These are phyloP conservation scores for Cosmia trapezina DNA, from an alignment of 2,888 invertebrate species.

Conservation along the genomic window DNA sequence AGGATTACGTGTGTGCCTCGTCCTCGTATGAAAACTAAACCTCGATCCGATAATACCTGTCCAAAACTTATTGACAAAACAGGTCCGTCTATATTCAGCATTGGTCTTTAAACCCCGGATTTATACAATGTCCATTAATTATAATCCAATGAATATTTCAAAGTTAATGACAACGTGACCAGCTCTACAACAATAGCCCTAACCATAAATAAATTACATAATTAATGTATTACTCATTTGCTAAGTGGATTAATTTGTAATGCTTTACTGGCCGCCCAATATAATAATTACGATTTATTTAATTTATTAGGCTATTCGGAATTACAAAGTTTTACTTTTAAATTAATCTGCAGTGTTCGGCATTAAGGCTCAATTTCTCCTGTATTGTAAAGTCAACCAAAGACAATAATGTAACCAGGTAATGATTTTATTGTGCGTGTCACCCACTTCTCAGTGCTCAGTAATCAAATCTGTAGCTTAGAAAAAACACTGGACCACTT, in stretches of 20 bases:
- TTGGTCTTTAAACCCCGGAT: not conserved
- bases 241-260: conserved; percentile 35
- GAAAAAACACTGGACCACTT: not conserved
- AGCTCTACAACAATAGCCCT: not conserved
- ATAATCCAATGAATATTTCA: conserved; percentile 31
- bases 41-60: not conserved
- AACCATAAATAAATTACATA: conserved; percentile 31
- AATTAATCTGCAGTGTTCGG: not conserved
- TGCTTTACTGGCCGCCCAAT: conserved; percentile 15
- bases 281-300: conserved; percentile 8
- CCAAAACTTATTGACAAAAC: not conserved
- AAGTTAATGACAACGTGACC: conserved; percentile 26
- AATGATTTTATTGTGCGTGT: not conserved
- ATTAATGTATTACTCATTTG: conserved; percentile 33
- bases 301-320: not conserved
- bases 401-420: not conserved
- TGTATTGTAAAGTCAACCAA: not conserved
- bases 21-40: not conserved
- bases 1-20: no score
- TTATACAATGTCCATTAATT: conserved; percentile 3
- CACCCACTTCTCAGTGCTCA: not conserved
- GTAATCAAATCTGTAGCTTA: not conserved
- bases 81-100: not conserved
- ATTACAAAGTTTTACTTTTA: not conserved
- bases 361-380: not conserved